Evolutionary conservation across 35 echinoderm and acorn worm genomes (phyloP).

Genomic region (Patiria miniata): DNA sequence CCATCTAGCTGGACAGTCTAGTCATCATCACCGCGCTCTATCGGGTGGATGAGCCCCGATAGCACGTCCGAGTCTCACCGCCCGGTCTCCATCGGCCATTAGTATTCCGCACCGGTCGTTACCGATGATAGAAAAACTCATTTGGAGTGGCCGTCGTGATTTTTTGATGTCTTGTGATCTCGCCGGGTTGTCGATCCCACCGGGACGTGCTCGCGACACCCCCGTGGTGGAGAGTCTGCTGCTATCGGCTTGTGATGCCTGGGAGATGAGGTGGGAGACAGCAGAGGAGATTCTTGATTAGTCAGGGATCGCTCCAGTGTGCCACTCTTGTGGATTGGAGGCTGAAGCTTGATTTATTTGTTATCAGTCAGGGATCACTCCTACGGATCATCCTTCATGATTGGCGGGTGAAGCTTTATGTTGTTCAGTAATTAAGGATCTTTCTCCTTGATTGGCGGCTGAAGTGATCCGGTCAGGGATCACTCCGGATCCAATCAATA

Average conservation of each 20-base stretch:
- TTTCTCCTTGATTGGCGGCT: too few relatives aligned
- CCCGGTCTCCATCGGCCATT: not conserved
- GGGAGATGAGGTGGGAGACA: not conserved
- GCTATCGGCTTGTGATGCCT: not conserved
- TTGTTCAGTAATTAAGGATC: too few relatives aligned
- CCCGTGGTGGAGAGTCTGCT: not conserved
- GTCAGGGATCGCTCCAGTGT: not conserved
- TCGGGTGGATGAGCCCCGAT: not conserved
- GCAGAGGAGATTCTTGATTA: not conserved
- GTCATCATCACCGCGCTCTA: too few relatives aligned
- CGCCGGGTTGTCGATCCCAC: not conserved
- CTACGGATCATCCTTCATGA: too few relatives aligned
- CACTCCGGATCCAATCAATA: too few relatives aligned
- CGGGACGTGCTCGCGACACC: constrained; percentile 22
- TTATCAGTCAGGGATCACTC: too few relatives aligned
- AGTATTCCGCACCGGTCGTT: constrained; percentile 13
- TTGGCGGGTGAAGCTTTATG: too few relatives aligned
- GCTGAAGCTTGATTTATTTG: too few relatives aligned
- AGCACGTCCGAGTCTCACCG: not conserved
- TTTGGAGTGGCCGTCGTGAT: constrained; percentile 27
- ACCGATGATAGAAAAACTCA: constrained; percentile 29
- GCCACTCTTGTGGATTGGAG: too few relatives aligned
- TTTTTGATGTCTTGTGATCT: constrained; percentile 18
- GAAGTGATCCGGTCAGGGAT: too few relatives aligned
- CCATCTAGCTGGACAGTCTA: too few relatives aligned